Evolutionary conservation across 2,888 invertebrate genomes (phyloP).

Genomic region (Tipula vernalis): DNA sequence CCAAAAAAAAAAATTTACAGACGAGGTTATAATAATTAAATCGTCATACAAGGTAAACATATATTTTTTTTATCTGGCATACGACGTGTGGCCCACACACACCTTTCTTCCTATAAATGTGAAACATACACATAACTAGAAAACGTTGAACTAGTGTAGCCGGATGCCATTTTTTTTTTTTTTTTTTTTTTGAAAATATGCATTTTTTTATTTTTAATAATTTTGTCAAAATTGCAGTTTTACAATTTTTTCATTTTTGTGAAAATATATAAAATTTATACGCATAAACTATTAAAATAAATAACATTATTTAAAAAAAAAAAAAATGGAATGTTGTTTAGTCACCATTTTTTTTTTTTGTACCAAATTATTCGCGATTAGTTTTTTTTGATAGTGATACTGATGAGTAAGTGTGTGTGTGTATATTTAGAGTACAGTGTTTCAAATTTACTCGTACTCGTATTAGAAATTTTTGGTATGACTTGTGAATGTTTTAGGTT

Average conservation of each 20-base stretch:
- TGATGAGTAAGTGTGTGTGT: background rate
- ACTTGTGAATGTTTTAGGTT: background rate
- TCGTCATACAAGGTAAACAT: background rate
- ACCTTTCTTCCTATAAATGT: background rate
- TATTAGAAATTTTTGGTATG: background rate
- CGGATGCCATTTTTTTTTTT: background rate
- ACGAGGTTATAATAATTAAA: background rate
- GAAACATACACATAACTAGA: background rate
- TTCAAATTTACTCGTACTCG: background rate
- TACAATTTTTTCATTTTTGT: background rate
- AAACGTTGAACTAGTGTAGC: background rate
- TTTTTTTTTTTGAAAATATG: background rate
- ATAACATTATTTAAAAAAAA: background rate
- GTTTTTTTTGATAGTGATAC: background rate
- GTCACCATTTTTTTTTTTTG: background rate
- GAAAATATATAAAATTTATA: background rate
- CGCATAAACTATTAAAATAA: conserved; percentile 4
- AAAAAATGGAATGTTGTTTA: background rate
- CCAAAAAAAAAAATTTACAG: background rate
- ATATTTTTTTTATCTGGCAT: background rate
- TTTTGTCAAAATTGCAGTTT: background rate
- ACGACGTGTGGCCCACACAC: background rate
- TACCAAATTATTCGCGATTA: background rate
- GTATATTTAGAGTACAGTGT: background rate
- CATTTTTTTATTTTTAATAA: background rate